Evolutionary conservation across 2,888 invertebrate genomes (phyloP).

Genomic region (Drosophila kanekoi): DNA sequence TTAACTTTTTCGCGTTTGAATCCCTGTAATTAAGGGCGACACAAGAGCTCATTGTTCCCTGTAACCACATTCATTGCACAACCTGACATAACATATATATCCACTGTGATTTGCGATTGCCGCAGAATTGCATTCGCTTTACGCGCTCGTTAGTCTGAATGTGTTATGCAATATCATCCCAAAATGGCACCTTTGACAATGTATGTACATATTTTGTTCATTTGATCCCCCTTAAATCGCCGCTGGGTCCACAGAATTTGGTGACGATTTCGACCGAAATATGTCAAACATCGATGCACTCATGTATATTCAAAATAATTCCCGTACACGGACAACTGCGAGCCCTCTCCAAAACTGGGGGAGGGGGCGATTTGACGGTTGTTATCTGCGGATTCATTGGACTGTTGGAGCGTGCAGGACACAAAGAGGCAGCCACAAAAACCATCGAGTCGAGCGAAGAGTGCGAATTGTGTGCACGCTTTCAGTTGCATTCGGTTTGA

Average conservation of each 20-base stretch:
- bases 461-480: background rate
- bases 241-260: background rate
- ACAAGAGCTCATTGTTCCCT: background rate
- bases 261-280: constrained; percentile 8
- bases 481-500: background rate
- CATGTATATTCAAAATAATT: no score
- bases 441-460: background rate
- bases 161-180: constrained; percentile 5
- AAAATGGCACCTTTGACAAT: background rate
- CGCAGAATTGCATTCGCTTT: constrained; percentile 2
- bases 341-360: no score
- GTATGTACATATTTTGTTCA: background rate
- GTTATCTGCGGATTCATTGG: background rate
- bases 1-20: no score
- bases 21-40: background rate
- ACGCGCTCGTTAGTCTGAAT: constrained; percentile 8
- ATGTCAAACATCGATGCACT: background rate
- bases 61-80: background rate
- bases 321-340: no score
- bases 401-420: background rate
- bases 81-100: constrained; percentile 1
- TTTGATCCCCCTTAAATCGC: background rate
- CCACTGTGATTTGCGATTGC: background rate
- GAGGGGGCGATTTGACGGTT: background rate
- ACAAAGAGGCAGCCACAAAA: constrained; percentile 10